These are phyloP conservation scores for Labeo rohita DNA, from an alignment of 2,113 vertebrate genomes.

Conservation along the genomic window DNA sequence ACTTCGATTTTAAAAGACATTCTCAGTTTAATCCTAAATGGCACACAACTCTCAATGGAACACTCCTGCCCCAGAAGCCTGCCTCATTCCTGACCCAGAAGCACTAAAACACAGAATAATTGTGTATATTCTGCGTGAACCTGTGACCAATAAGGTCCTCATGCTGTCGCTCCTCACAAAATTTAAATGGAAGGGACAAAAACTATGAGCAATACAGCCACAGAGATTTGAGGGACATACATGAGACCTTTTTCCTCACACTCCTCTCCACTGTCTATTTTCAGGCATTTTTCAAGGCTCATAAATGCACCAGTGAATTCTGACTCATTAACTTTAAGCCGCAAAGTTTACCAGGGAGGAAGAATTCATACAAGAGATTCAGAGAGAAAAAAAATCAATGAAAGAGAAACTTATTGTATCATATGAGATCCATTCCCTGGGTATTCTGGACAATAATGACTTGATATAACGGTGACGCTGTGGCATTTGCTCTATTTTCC, in stretches of 20 bases:
- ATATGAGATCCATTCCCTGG: slow-evolving; percentile 81
- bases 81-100: neutral
- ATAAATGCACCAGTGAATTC: slow-evolving; percentile 66
- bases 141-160: neutral
- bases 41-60: too few relatives aligned
- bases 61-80: too few relatives aligned
- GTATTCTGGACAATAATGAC: slow-evolving; percentile 82
- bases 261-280: slow-evolving; percentile 25
- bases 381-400: slow-evolving; percentile 54
- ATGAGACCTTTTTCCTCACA: slow-evolving; percentile 11
- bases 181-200: slow-evolving; percentile 5
- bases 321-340: slow-evolving; percentile 77
- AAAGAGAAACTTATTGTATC: slow-evolving; percentile 81
- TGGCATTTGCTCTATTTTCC: slow-evolving; percentile 84
- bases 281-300: slow-evolving; percentile 37
- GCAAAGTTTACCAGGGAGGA: slow-evolving; percentile 74
- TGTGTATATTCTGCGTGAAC: neutral
- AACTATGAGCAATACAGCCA: neutral
- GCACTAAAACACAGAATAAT: neutral
- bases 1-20: neutral
- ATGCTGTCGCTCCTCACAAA: neutral
- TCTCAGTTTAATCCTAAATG: too few relatives aligned
- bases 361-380: slow-evolving; percentile 53
- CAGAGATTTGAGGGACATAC: neutral
- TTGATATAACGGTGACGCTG: slow-evolving; percentile 77